Conservation (phyloP, 2,888 invertebrate genomes). For the Cancer borealis region DNA sequence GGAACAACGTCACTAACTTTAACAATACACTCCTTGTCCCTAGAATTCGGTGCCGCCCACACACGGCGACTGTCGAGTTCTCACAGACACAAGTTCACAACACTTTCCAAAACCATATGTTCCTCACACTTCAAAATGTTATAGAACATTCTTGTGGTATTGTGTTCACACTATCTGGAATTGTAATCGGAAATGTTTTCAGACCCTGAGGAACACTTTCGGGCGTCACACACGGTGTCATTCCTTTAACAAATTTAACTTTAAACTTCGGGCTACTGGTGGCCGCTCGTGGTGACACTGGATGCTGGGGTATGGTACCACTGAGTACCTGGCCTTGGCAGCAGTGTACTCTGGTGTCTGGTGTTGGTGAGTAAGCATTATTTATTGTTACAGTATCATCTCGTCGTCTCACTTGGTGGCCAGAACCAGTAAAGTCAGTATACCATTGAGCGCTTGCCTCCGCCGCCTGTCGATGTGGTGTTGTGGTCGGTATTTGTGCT, state of each 20-base stretch:
- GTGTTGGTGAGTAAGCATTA: neutral
- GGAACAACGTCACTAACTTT: neutral
- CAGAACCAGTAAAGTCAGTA: neutral
- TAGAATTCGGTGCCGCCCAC: neutral
- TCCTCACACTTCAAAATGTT: neutral
- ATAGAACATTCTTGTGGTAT: neutral
- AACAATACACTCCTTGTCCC: neutral
- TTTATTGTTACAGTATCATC: neutral
- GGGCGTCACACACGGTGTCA: neutral
- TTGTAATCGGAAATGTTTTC: neutral
- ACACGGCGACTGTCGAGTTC: neutral
- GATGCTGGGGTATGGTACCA: neutral
- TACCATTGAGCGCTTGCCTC: neutral
- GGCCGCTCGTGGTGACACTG: neutral
- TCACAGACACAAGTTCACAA: neutral
- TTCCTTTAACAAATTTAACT: neutral
- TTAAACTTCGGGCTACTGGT: neutral
- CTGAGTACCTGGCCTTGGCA: neutral
- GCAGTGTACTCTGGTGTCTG: neutral
- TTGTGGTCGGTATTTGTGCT: neutral
- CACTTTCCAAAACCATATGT: neutral
- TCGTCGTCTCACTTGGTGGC: neutral
- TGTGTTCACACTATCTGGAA: neutral
- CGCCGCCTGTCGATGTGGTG: neutral
- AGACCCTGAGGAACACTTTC: neutral